These are phyloP conservation scores for Liparis tanakae DNA, from an alignment of 2,797 vertebrate genomes.

Conservation along the genomic window DNA sequence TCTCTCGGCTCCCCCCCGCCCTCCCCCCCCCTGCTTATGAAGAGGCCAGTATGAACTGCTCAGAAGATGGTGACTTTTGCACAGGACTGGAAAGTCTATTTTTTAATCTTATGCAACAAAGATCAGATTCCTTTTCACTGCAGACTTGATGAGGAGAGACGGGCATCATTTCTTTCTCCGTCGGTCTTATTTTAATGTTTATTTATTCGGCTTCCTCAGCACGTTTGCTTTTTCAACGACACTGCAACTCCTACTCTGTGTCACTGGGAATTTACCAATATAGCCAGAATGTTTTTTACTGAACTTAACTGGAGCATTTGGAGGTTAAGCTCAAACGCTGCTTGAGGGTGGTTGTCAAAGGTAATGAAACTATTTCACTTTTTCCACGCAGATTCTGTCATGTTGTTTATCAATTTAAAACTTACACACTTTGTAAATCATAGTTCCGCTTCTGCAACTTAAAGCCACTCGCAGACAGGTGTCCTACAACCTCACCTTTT, in stretches of 20 bases:
- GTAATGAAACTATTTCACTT: conserved; percentile 16
- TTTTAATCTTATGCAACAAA: conserved; percentile 75
- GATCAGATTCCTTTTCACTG: conserved; percentile 50
- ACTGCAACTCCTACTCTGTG: conserved; percentile 28
- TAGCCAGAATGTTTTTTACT: conserved; percentile 7
- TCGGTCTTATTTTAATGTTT: conserved; percentile 41
- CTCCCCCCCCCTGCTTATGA: not conserved
- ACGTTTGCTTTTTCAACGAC: conserved; percentile 38
- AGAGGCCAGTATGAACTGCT: conserved; percentile 55
- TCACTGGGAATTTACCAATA: conserved; percentile 26
- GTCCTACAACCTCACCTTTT: conserved; percentile 2
- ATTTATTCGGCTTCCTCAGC: conserved; percentile 61
- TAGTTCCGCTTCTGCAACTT: conserved; percentile 22
- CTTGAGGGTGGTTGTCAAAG: not conserved
- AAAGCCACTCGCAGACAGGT: not conserved
- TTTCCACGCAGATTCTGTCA: conserved; percentile 15
- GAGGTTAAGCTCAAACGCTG: conserved; percentile 11
- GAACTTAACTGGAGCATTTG: conserved; percentile 12
- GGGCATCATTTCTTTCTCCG: conserved; percentile 23
- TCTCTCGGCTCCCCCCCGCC: conserved; percentile 55
- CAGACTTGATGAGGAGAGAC: conserved; percentile 31
- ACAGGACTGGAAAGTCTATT: conserved; percentile 70
- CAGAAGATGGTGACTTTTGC: conserved; percentile 63
- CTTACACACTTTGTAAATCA: conserved; percentile 11
- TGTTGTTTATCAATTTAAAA: conserved; percentile 4